These are phyloP conservation scores for Acrobasis repandana DNA, from an alignment of 2,888 invertebrate species.

Conservation along the genomic window DNA sequence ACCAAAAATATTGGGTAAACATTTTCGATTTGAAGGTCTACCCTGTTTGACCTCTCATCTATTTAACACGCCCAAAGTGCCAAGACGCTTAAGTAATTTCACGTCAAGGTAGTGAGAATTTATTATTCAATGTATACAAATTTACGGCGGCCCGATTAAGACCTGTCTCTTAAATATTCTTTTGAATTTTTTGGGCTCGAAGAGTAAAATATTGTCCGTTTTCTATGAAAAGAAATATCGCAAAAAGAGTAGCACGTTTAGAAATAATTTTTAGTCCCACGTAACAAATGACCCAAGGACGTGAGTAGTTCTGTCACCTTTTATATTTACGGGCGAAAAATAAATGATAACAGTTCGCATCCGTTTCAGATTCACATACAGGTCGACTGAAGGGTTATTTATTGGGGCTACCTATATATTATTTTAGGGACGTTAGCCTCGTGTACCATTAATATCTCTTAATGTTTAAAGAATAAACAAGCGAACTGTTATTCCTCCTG, in stretches of 20 bases:
- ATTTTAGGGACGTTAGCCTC: background rate
- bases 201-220: background rate
- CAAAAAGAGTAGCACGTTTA: background rate
- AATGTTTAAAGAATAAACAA: background rate
- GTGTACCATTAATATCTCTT: background rate
- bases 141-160: background rate
- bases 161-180: background rate
- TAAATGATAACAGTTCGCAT: slow-evolving; percentile 4
- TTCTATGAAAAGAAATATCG: background rate
- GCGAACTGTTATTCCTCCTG: no score
- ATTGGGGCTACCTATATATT: background rate
- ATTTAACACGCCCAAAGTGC: slow-evolving; percentile 1
- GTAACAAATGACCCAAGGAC: background rate
- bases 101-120: background rate
- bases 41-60: background rate
- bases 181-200: background rate
- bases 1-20: background rate
- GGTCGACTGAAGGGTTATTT: slow-evolving; percentile 13
- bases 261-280: slow-evolving; percentile 1
- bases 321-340: slow-evolving; percentile 4
- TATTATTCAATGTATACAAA: background rate
- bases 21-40: background rate
- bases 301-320: slow-evolving; percentile 4
- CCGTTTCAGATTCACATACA: slow-evolving; percentile 6
- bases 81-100: background rate